These are phyloP conservation scores for Micoletzkya japonica DNA, from an alignment of 2,888 invertebrate genomes.

Conservation along the genomic window DNA sequence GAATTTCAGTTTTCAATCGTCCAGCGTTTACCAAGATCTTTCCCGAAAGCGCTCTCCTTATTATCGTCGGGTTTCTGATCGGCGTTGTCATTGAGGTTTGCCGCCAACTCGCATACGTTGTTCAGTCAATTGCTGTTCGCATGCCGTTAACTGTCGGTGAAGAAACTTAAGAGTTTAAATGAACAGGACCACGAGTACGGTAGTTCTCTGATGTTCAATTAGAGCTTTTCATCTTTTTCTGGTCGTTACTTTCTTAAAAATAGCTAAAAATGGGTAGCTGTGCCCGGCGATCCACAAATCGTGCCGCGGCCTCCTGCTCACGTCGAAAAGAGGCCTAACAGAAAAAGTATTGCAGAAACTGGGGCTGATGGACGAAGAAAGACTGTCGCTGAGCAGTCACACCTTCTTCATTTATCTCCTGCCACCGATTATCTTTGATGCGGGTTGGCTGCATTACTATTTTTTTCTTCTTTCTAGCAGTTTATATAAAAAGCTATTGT, in stretches of 20 bases:
- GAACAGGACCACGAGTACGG: no score
- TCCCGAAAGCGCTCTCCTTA: conserved; percentile 94
- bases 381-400: conserved; percentile 70
- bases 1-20: conserved; percentile 35
- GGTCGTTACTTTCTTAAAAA: no score
- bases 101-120: neutral
- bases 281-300: no score
- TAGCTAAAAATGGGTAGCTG: no score
- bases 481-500: neutral
- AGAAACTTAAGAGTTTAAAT: no score
- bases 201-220: no score
- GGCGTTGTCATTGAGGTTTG: conserved; percentile 68
- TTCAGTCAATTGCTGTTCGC: neutral
- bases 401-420: conserved; percentile 98
- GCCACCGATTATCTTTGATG: conserved; percentile 96
- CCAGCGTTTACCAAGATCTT: conserved; percentile 68
- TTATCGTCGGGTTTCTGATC: conserved; percentile 89
- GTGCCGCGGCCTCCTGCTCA: no score
- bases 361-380: conserved; percentile 32
- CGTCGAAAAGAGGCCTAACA: no score
- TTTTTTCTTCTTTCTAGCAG: no score
- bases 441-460: conserved; percentile 67
- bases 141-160: no score
- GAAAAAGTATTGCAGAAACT: conserved; percentile 9
- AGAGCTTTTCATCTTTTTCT: no score